Base-by-base conservation (phyloP, 2,113 vertebrate genomes). In the Clarias magur region DNA sequence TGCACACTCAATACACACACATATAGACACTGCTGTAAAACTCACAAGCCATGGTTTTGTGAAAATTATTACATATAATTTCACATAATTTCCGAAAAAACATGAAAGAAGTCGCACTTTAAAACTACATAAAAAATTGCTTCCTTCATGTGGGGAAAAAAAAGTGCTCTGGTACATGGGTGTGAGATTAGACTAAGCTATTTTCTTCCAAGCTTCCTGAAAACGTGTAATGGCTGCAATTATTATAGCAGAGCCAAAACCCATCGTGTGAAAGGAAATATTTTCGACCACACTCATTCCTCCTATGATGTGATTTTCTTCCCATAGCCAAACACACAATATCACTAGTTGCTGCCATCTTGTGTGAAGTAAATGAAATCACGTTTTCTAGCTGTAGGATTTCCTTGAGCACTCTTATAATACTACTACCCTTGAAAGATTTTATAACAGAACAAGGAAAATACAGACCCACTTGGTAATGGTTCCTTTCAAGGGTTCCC, bases 311-410 rank as follows among this genome's bases (percentile, higher is more conserved):
- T 62, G 21, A 82, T 62, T 53, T 82, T 21, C 11, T 72, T 72
- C 38, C 53, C 34, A 62, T 19, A 25, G 1, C 9, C 15, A 38
- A 34, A 57, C 9, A 2, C 34, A 75, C 27, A 70, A 19, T 17
- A 15, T 34, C 21, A 63, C 23, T 82, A 48, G 34, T 70, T 83
- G 79, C 83, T 72, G 79, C 86, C 88, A 87, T 83, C 88, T 89
- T 83, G 80, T 82, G 86, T 84, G 8, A 81, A 87, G 21, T 34
- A 21, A 25, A 3, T 27, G 13, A 23, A 79, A 78, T 56, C 34
- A 30, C 68, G 67, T 56, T 56, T 30, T 62, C n/a, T 34, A 56
- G 15, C 34, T 70, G 53, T 4, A 56, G 6, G 23, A 59, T 80
- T 59, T 57, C 54, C 16, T 27, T n/a, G 57, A 56, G 17, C 25